phyloP scores from a whole-genome alignment of 2,113 vertebrate genomes.

The Gymnogyps californianus region DNA sequence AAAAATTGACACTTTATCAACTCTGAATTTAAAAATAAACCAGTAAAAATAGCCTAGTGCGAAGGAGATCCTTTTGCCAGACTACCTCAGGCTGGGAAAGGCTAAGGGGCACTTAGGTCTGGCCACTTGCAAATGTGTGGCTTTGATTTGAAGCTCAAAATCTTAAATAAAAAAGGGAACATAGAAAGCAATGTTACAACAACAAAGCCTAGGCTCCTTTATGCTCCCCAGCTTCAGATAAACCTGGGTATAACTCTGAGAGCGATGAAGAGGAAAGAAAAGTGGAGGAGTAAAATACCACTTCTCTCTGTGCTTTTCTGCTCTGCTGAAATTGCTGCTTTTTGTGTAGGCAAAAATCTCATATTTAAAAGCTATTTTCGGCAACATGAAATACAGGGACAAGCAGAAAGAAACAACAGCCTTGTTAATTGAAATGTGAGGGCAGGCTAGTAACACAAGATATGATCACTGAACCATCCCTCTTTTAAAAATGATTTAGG shows the following conservation, averaged over 20 bases:
- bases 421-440: not conserved
- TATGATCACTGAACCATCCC: not conserved
- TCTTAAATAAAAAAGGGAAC: not conserved
- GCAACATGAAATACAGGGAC: not conserved
- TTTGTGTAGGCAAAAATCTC: not conserved
- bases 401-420: not conserved
- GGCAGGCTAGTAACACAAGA: not conserved
- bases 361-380: not conserved
- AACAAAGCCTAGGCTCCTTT: not conserved
- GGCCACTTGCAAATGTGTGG: constrained; percentile 26
- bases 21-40: constrained; percentile 59
- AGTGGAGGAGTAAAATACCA: not conserved
- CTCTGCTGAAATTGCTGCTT: not conserved
- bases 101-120: not conserved
- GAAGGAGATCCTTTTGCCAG: constrained; percentile 29
- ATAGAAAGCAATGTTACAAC: not conserved
- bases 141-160: constrained; percentile 64
- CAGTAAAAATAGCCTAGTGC: not conserved
- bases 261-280: not conserved
- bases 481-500: not conserved
- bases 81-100: constrained; percentile 15
- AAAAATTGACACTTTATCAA: constrained; percentile 40
- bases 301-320: not conserved
- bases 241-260: not conserved
- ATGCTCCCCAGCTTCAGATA: not conserved